phyloP scores from a whole-genome alignment of 2,113 vertebrate genomes.

The Otocyon megalotis region DNA sequence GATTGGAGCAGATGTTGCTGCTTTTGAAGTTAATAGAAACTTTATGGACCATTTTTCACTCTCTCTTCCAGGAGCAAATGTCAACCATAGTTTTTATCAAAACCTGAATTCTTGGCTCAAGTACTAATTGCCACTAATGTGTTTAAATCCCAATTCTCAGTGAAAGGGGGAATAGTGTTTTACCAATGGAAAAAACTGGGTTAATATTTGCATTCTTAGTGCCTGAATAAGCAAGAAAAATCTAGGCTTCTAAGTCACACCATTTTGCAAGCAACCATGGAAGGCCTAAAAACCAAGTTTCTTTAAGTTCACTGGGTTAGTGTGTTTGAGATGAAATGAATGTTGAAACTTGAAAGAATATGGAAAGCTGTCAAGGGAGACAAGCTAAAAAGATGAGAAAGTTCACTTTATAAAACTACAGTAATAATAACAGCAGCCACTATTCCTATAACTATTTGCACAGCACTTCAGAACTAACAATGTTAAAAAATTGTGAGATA shows the following conservation, averaged over 20 bases:
- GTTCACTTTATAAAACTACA: neutral
- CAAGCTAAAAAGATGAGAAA: neutral
- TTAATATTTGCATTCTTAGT: conserved; percentile 75
- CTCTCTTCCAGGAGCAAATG: conserved; percentile 76
- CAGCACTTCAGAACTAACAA: neutral
- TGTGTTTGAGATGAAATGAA: neutral
- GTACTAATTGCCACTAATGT: conserved; percentile 75
- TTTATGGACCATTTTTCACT: conserved; percentile 80
- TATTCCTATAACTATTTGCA: neutral
- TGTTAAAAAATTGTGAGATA: neutral
- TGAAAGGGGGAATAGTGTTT: conserved; percentile 31
- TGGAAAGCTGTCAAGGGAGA: neutral
- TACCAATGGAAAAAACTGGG: conserved; percentile 44
- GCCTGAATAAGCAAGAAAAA: conserved; percentile 67
- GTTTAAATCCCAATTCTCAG: conserved; percentile 76
- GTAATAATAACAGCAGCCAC: neutral
- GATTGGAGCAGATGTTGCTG: conserved; percentile 68
- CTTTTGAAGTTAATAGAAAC: conserved; percentile 81
- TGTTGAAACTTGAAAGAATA: conserved; percentile 31
- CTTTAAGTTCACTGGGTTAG: neutral
- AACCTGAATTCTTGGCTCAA: conserved; percentile 68
- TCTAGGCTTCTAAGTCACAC: conserved; percentile 27
- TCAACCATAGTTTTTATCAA: conserved; percentile 69
- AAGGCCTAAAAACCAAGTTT: neutral
- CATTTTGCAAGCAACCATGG: neutral